These are phyloP conservation scores for Empidonax alnorum DNA, from an alignment of 2,113 vertebrate species.

Conservation along the genomic window DNA sequence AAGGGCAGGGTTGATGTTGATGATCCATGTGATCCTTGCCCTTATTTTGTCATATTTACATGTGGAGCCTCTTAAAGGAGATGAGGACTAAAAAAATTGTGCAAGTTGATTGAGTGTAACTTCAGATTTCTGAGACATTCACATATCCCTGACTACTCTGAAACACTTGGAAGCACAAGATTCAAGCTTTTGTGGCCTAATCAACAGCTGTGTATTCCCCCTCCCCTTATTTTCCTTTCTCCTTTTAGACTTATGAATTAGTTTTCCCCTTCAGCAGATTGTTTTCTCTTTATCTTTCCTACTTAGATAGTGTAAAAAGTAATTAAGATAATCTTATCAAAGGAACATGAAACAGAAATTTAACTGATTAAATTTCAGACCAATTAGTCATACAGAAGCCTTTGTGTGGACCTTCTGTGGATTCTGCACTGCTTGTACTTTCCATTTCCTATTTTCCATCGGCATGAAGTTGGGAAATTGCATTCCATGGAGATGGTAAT, in stretches of 20 bases:
- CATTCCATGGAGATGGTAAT: conserved; percentile 61
- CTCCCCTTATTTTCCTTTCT: conserved; percentile 5
- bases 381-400: conserved; percentile 66
- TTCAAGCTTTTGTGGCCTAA: conserved; percentile 7
- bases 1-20: not conserved
- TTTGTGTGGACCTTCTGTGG: conserved; percentile 59
- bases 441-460: conserved; percentile 42
- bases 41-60: not conserved
- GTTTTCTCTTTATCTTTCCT: conserved; percentile 47
- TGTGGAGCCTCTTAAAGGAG: not conserved
- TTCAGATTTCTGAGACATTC: not conserved
- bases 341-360: conserved; percentile 69
- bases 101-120: not conserved
- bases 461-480: conserved; percentile 40
- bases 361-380: conserved; percentile 70
- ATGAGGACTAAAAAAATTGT: not conserved
- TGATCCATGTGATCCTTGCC: rapidly evolving
- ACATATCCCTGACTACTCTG: not conserved
- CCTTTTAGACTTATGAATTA: conserved; percentile 27
- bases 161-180: not conserved
- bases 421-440: conserved; percentile 41
- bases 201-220: conserved; percentile 47
- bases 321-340: conserved; percentile 72
- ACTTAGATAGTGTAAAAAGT: conserved; percentile 60
- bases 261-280: conserved; percentile 48